Base-by-base conservation (phyloP, 2,888 invertebrate species). In the Gymnosoma rotundatum region DNA sequence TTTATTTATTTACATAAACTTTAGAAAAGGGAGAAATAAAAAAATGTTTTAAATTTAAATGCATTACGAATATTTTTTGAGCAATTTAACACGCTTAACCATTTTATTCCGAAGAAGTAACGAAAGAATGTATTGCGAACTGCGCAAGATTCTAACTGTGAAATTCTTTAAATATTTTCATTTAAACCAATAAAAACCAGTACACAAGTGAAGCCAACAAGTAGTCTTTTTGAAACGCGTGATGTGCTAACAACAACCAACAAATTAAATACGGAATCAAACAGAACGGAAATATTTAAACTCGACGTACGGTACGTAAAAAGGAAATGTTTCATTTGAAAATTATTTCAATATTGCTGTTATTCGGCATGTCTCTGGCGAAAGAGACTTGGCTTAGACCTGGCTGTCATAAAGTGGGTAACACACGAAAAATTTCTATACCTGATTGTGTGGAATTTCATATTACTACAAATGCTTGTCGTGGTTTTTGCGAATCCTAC, bases 401-500 rank as follows among this genome's bases (percentile, higher is more conserved):
- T 21, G 96, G 96, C 70, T 97, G 96, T 89, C 96, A 96, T 89
- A 95, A 94, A 93, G 95, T 96, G 87, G 96, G 97, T 94, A 92
- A 97, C 91, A 96, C 96, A 0, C 93, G 97, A 83, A 95, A 94
- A 88, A 95, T 97, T 87, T 95, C 94, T 87, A 97, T 97, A 89
- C 96, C 96, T 7, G 96, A 96, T 88, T 98, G 97, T 92, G 95
- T 97, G 0, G 95, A 96, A 89, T 97, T 97, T 91, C 94, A 95
- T 88, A 95, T 97, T 89, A 96, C 96, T 64, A 97, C 97, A 38
- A 97, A 97, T 91, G 97, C 97, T 0, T 97, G 97, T 90, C 94
- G 97, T 18, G 97, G 97, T 0, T 97, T 94, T 92, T 98, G 97
- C 91, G 95, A 96, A 89, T 97, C 97, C 3, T 97, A 96, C 94